Evolutionary conservation across 2,113 vertebrate genomes (phyloP).

Genomic region (Zosterops pallidus): DNA sequence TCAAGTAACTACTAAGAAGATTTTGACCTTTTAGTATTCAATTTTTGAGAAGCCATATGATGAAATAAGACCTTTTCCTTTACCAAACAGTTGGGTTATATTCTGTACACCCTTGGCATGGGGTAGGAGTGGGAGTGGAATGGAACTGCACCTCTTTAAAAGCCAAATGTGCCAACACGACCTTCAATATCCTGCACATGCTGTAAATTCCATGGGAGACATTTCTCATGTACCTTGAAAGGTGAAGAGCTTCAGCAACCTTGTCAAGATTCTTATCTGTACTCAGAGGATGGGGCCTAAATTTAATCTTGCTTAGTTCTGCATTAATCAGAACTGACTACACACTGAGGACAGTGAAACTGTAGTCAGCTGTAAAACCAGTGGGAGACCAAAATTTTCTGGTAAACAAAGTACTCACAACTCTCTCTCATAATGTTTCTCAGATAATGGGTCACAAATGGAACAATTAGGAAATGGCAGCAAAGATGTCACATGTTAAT

Average conservation of each 20-base stretch:
- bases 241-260: conserved; percentile 2
- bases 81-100: background rate
- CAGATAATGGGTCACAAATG: background rate
- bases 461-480: background rate
- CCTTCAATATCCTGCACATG: background rate
- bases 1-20: background rate
- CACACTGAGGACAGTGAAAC: background rate
- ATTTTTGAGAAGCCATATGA: background rate
- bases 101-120: background rate
- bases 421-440: background rate
- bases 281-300: background rate
- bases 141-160: background rate
- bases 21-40: background rate
- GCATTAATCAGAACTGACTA: conserved; percentile 23
- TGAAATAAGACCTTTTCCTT: background rate
- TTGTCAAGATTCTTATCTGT: conserved; percentile 9
- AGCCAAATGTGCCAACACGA: background rate
- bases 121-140: background rate
- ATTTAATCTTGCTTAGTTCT: conserved; percentile 55
- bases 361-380: background rate
- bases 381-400: background rate
- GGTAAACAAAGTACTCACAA: background rate
- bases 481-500: background rate
- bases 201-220: background rate
- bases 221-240: background rate